Evolutionary conservation across 2,888 invertebrate genomes (phyloP), one percentile per base, ranked within the genome.

Genomic region (Eueremaeus valkanovi): DNA sequence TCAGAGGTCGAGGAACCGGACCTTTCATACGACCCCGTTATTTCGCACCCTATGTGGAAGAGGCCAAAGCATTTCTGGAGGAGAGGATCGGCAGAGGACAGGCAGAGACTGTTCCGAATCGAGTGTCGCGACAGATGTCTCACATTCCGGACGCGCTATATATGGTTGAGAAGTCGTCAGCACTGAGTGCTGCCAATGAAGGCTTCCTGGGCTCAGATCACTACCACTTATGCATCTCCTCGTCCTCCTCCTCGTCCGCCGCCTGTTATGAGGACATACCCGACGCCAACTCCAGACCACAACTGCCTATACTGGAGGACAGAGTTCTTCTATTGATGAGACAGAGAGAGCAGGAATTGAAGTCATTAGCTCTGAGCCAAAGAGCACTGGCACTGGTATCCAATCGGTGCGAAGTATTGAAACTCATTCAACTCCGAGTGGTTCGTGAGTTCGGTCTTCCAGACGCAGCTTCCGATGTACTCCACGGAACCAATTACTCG

Each of bases 11-110:
- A 11, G 73, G 76, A 55, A 78, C 74, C 42, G 78, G 78, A 8
- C 73, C 78, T 21, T 79, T 79, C 73, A 70, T 78, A 1, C 74
- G 93, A 79, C 94, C 96, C 73, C 86, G 97, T 63, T 88, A 95
- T 78, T 97, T 95, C 85, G 90, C 92, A 87, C 95, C 96, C 51
- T 95, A 95, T 83, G 92, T 92, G 81, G 95, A 96, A 83, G 96
- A 95, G 86, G 89, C 93, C 16, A 95, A 95, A 88, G 77, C 77
- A 2, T 76, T 77, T 13, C 73, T 78, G n/a, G 76, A 78, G 45
- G 76, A 78, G 27, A 45, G 77, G 51, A 51, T 78, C 33, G 74
- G 68, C 11, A 21, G 76, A n/a, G 42, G 21, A 42, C 36, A 55
- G 9, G 75, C 36, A n/a, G 75, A 75, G 29, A 75, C 11, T 58